Base-by-base conservation (phyloP, 2,888 invertebrate species). In the Ophion slaviceki region DNA sequence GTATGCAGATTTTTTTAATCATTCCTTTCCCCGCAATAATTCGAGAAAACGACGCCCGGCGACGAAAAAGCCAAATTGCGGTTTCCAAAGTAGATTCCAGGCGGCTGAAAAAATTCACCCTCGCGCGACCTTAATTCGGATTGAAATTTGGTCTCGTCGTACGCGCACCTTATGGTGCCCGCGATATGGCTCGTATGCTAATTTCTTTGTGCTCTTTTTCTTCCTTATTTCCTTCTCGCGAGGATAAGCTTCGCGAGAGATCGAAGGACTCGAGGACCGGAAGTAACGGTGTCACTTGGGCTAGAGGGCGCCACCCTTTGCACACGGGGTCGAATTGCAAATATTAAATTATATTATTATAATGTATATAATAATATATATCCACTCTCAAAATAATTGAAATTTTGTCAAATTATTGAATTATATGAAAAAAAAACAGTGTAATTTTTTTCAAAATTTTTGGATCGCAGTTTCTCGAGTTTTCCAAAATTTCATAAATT, bases 1-100 rank as follows among this genome's bases (percentile, higher is more conserved):
- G 80, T 85, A 88, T 87, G 87, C 81, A 88, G 82, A 87, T 88
- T 88, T 87, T 86, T 87, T 84, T 82, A 87, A 84, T 86, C 80
- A 85, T 86, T 88, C 74, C 57, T 76, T 64, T 17, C 57, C 78
- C 70, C 57, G 79, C 64, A 84, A 77, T 83, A 86, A 86, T 86
- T 82, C 59, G n/a, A 47, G 24, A 57, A 64, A 74, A 80, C 47
- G 72, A 61, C 14, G 40, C 53, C 47, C 14, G 8, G 36, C 70
- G 47, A 40, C 53, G 74, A 28, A 36, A 62, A 3, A 53, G 78
- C 80, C 61, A 45, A 62, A 83, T 66, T 79, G 80, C 61, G 79
- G 36, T 66, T 61, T 62, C 24, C 7, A 72, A 79, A 78, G 78
- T 78, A 66, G 76, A 82, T 61, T 62, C 47, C 59, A 47, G 40